Evolutionary conservation across 2,113 vertebrate genomes (phyloP).

Genomic region (Pomatorhinus ruficollis): DNA sequence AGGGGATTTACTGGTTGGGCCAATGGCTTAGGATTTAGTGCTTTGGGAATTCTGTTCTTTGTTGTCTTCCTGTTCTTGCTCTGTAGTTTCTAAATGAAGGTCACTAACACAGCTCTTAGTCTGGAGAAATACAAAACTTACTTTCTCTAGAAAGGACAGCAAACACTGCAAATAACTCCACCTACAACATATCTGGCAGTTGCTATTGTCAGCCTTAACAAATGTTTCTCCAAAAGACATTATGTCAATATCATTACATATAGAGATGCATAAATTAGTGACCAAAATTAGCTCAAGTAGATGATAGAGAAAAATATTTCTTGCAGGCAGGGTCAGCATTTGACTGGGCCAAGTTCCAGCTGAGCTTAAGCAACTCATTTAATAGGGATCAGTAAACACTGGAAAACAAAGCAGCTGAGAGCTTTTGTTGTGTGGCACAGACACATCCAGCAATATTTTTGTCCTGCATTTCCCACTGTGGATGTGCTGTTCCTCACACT

Average conservation of each 20-base stretch:
- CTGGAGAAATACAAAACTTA: background rate
- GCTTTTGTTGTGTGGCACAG: background rate
- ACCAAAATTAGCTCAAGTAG: background rate
- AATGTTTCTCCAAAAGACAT: background rate
- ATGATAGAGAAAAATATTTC: background rate
- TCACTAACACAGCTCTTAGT: background rate
- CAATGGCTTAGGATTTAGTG: background rate
- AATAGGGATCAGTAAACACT: background rate
- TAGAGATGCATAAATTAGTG: background rate
- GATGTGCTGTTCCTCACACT: background rate
- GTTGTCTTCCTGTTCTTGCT: background rate
- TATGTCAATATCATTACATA: background rate
- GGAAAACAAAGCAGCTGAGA: background rate
- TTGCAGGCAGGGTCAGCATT: background rate
- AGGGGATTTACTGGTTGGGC: background rate
- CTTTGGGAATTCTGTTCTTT: background rate
- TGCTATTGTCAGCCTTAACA: constrained; percentile 25
- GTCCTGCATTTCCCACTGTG: background rate
- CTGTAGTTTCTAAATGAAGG: background rate
- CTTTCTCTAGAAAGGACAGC: background rate
- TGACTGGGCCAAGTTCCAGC: background rate
- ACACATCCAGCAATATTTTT: background rate
- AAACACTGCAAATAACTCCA: background rate
- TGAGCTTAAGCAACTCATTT: background rate
- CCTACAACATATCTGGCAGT: background rate